These are phyloP conservation scores for Pelvicachromis taeniatus DNA, from an alignment of 2,113 vertebrate species.

Conservation along the genomic window DNA sequence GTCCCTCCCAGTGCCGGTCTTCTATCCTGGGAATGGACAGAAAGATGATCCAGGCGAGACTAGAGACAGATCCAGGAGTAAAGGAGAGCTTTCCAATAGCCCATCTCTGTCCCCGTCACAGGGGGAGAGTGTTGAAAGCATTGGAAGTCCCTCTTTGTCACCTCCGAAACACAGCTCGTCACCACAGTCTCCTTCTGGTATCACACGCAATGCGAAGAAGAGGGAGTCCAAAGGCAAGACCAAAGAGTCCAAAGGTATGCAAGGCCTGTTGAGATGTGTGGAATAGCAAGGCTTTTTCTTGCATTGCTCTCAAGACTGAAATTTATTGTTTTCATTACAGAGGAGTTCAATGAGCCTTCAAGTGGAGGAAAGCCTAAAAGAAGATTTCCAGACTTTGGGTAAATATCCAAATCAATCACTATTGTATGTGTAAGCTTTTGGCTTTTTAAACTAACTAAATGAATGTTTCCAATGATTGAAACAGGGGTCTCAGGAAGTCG, in stretches of 20 bases:
- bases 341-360: conserved; percentile 77
- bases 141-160: conserved; percentile 60
- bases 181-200: conserved; percentile 73
- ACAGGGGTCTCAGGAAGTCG: conserved; percentile 86
- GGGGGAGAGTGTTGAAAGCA: conserved; percentile 70
- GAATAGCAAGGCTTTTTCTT: background rate
- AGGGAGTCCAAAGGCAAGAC: conserved; percentile 83
- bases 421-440: background rate
- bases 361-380: conserved; percentile 80
- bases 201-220: conserved; percentile 76
- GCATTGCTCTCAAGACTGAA: background rate
- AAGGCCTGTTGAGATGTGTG: background rate
- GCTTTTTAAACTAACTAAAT: background rate
- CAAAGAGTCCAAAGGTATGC: conserved; percentile 81
- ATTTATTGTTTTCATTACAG: conserved; percentile 52
- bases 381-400: conserved; percentile 92
- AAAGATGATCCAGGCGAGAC: conserved; percentile 61
- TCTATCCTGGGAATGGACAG: conserved; percentile 52
- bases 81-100: conserved; percentile 73
- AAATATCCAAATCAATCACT: conserved; percentile 8
- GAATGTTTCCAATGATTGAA: background rate
- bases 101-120: conserved; percentile 75
- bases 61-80: conserved; percentile 65
- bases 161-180: conserved; percentile 66
- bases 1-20: conserved; percentile 55